phyloP scores from a whole-genome alignment of 2,797 vertebrate species.

The Philypnodon macrostomus region DNA sequence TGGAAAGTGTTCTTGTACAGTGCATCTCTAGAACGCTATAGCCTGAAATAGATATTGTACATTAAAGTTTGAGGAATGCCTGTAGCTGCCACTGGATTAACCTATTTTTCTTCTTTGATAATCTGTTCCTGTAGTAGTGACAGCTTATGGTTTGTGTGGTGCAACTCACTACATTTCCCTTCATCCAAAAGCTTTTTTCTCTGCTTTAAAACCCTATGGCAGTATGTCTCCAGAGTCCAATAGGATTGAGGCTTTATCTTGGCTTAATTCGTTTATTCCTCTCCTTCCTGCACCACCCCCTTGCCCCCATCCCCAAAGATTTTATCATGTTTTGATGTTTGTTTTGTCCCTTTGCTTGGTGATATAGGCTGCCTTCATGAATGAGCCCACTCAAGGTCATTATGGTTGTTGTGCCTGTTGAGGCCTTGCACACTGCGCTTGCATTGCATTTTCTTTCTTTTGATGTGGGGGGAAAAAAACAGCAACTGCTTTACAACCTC shows the following conservation, averaged over 20 bases:
- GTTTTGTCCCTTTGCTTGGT: slow-evolving; percentile 21
- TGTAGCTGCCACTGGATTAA: not conserved
- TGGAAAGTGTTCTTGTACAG: slow-evolving; percentile 27
- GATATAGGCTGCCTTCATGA: slow-evolving; percentile 47
- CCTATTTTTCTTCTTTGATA: slow-evolving; percentile 2
- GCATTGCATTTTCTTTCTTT: slow-evolving; percentile 54
- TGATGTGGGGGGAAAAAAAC: slow-evolving; percentile 19
- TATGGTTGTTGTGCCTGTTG: slow-evolving; percentile 40
- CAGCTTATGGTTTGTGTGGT: slow-evolving; percentile 17
- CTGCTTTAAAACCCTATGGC: slow-evolving; percentile 24
- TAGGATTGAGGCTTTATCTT: slow-evolving; percentile 65
- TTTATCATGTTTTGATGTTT: slow-evolving; percentile 54
- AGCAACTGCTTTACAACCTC: slow-evolving; percentile 48
- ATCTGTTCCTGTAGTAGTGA: slow-evolving; percentile 7
- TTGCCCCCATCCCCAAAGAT: slow-evolving; percentile 36
- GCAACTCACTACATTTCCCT: slow-evolving; percentile 34
- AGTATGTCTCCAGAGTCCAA: slow-evolving; percentile 57
- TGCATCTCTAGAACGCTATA: not conserved
- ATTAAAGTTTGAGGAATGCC: slow-evolving; percentile 5
- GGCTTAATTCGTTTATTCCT: slow-evolving; percentile 69
- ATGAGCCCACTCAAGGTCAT: slow-evolving; percentile 62
- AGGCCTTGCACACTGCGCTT: slow-evolving; percentile 35
- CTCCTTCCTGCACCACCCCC: slow-evolving; percentile 39
- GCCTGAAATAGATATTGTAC: slow-evolving; percentile 1
- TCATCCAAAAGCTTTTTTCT: slow-evolving; percentile 16